These are phyloP conservation scores for Echinometra lucunter DNA, from an alignment of 53 echinoderm and acorn worm genomes.

Conservation along the genomic window DNA sequence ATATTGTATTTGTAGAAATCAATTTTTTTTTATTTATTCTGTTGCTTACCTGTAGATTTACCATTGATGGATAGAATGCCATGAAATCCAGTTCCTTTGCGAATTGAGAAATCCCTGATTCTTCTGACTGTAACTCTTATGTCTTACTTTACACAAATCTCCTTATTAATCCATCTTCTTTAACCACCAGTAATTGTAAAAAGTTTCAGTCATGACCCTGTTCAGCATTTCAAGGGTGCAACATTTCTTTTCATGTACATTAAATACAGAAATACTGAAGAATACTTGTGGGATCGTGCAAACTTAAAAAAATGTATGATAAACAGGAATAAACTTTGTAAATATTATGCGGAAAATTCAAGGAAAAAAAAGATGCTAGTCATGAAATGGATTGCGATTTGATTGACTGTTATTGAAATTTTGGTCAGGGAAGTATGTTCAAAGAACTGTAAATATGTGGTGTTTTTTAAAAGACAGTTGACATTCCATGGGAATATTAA, in stretches of 20 bases:
- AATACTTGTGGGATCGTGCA: not conserved
- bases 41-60: not conserved
- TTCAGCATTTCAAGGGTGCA: not conserved
- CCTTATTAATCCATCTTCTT: not conserved
- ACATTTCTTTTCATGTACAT: not conserved
- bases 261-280: not conserved
- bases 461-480: not conserved
- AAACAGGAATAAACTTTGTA: no score
- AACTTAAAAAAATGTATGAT: no score
- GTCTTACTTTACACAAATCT: not conserved
- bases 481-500: not conserved
- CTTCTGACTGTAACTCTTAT: not conserved
- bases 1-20: not conserved
- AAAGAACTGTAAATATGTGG: no score
- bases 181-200: not conserved
- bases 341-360: no score
- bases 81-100: not conserved
- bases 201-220: not conserved
- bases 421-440: no score
- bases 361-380: no score
- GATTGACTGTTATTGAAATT: no score
- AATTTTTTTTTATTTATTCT: not conserved
- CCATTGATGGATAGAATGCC: not conserved
- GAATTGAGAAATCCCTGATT: not conserved
- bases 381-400: no score